Percentiles rank a stretch among this genome's conserved stretches.
These are phyloP conservation scores for Coryphaenoides rupestris DNA, from an alignment of 2,113 vertebrate genomes.

Conservation along the genomic window DNA sequence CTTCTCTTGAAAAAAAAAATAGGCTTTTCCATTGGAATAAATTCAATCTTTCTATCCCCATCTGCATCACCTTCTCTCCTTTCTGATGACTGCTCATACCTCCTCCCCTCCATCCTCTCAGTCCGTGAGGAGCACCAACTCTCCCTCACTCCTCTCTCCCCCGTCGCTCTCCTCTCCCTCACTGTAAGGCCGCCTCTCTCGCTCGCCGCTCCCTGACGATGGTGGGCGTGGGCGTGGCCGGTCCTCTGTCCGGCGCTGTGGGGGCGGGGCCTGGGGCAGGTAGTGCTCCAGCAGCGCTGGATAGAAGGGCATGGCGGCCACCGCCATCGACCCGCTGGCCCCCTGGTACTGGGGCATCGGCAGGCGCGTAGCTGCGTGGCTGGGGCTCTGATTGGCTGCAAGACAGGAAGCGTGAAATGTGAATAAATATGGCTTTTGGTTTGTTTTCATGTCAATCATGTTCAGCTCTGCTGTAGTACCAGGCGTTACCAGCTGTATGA, in stretches of 20 bases:
- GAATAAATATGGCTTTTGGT: constrained; percentile 16
- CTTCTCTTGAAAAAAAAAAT: background rate
- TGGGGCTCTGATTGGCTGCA: constrained; percentile 81
- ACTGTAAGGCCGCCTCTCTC: constrained; percentile 79
- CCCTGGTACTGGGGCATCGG: constrained; percentile 78
- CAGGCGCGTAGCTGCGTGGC: constrained; percentile 76
- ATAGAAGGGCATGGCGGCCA: constrained; percentile 74
- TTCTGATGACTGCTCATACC: too few relatives aligned
- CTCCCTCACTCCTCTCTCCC: constrained; percentile 88
- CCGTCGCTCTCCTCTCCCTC: constrained; percentile 88
- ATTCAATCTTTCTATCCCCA: too few relatives aligned
- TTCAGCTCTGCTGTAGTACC: too few relatives aligned
- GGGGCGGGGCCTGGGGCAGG: constrained; percentile 69
- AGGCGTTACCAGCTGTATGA: too few relatives aligned
- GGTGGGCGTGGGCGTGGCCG: constrained; percentile 60
- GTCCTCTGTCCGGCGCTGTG: constrained; percentile 68
- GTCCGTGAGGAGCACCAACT: constrained; percentile 92
- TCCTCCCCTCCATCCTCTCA: constrained; percentile 54
- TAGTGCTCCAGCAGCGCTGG: constrained; percentile 84
- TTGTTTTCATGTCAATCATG: too few relatives aligned
- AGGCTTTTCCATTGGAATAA: background rate
- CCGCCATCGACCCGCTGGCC: constrained; percentile 60
- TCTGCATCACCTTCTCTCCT: too few relatives aligned
- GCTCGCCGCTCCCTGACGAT: too few relatives aligned
- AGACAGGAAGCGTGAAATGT: constrained; percentile 13